Conservation (phyloP, 2,797 vertebrate genomes). For the Rachycentron canadum region DNA sequence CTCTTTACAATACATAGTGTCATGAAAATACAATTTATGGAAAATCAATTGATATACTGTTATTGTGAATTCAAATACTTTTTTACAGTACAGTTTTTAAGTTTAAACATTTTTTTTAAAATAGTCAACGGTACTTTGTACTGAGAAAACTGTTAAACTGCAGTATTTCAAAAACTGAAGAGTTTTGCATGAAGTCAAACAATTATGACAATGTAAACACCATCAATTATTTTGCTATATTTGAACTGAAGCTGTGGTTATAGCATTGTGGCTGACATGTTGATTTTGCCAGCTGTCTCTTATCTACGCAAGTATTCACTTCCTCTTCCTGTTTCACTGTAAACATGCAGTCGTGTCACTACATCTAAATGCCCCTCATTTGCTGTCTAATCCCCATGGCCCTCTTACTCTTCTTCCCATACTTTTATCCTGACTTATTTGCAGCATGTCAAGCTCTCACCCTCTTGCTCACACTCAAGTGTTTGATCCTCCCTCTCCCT, state of each 20-base stretch:
- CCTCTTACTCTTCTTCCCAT: conserved; percentile 19
- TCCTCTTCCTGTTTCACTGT: conserved; percentile 75
- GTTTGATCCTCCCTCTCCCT: conserved; percentile 15
- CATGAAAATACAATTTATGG: background rate
- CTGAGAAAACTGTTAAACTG: background rate
- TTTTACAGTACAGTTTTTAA: too few relatives aligned
- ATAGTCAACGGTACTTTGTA: too few relatives aligned
- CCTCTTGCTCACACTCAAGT: background rate
- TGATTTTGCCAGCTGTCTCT: conserved; percentile 11
- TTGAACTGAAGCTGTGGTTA: background rate
- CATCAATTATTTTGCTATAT: background rate
- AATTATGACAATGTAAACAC: background rate
- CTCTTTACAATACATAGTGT: background rate
- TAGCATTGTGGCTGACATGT: background rate
- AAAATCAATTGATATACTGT: background rate
- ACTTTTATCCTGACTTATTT: conserved; percentile 51
- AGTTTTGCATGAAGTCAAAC: background rate
- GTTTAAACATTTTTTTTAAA: background rate
- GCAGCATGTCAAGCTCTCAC: background rate
- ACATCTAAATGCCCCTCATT: conserved; percentile 13
- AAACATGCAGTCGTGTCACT: conserved; percentile 54
- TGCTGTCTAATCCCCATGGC: conserved; percentile 45
- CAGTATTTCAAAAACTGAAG: background rate
- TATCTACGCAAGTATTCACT: conserved; percentile 51
- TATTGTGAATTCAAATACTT: background rate